Percentiles rank a stretch among this genome's conserved stretches.
These are phyloP conservation scores for Bemisia tabaci DNA, from an alignment of 1,140 invertebrate species.

Conservation along the genomic window DNA sequence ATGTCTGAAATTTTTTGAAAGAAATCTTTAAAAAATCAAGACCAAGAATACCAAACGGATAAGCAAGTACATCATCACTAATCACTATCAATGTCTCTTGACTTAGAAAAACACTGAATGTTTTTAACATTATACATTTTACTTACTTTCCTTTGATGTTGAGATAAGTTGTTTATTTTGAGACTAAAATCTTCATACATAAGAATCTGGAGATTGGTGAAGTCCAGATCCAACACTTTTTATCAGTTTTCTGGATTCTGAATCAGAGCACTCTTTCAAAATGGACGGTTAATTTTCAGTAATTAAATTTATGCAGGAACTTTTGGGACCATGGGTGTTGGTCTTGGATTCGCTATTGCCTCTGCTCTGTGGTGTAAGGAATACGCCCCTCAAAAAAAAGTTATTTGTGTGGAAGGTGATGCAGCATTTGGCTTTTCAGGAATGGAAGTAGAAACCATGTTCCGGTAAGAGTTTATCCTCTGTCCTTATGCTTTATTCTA, in stretches of 20 bases:
- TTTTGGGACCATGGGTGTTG: slow-evolving; percentile 96
- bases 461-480: slow-evolving; percentile 37
- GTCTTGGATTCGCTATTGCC: slow-evolving; percentile 82
- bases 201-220: too few species aligned
- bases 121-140: too few species aligned
- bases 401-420: slow-evolving; percentile 59
- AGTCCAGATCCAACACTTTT: too few species aligned
- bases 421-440: slow-evolving; percentile 95
- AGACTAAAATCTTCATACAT: not conserved
- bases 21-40: not conserved
- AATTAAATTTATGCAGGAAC: slow-evolving; percentile 43
- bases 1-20: not conserved
- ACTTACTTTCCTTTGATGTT: too few species aligned
- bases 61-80: too few species aligned
- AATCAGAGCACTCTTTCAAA: too few species aligned
- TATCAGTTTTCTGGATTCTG: too few species aligned
- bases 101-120: not conserved
- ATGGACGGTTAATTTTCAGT: too few species aligned
- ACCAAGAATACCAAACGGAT: not conserved
- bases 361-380: slow-evolving; percentile 80
- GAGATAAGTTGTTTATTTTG: too few species aligned
- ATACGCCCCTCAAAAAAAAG: slow-evolving; percentile 59
- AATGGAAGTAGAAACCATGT: slow-evolving; percentile 95
- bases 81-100: too few species aligned
- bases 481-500: not conserved